Conservation (phyloP, 2,888 invertebrate genomes). For the Aradus depressus region DNA sequence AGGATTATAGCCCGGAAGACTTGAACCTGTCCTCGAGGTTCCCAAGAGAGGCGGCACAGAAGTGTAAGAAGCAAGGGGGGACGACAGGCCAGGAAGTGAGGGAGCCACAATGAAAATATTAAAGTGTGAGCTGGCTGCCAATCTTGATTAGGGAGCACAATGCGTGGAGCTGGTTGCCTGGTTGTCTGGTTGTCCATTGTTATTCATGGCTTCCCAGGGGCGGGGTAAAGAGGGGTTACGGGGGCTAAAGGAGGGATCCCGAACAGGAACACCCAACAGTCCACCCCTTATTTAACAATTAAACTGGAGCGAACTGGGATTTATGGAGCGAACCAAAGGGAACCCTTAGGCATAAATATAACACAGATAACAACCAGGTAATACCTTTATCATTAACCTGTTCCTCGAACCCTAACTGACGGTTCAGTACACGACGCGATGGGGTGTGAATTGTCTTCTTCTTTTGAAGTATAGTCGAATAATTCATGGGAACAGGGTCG, state of each 20-base stretch:
- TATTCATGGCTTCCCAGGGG: slow-evolving; percentile 23
- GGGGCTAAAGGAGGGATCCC: no score
- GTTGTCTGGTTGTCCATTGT: slow-evolving; percentile 16
- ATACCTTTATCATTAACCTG: slow-evolving; percentile 13
- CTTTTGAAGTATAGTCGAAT: no score
- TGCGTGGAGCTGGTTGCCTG: slow-evolving; percentile 19
- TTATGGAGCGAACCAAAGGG: no score
- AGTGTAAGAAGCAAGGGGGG: no score
- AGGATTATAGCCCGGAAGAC: no score
- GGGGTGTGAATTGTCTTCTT: no score
- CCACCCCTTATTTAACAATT: slow-evolving; percentile 25
- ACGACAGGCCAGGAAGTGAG: background rate
- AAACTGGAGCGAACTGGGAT: slow-evolving; percentile 11
- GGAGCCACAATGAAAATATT: slow-evolving; percentile 25
- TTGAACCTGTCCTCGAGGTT: no score
- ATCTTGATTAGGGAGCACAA: slow-evolving; percentile 27
- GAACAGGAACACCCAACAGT: no score
- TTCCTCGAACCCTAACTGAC: background rate
- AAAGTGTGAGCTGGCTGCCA: slow-evolving; percentile 26
- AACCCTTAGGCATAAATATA: no score
- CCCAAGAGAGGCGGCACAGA: no score
- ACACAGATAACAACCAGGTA: slow-evolving; percentile 11
- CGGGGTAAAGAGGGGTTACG: slow-evolving; percentile 12
- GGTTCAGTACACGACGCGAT: no score
- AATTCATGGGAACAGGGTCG: no score